Base-by-base conservation (phyloP, 2,888 invertebrate species). In the Schizaphis graminum region DNA sequence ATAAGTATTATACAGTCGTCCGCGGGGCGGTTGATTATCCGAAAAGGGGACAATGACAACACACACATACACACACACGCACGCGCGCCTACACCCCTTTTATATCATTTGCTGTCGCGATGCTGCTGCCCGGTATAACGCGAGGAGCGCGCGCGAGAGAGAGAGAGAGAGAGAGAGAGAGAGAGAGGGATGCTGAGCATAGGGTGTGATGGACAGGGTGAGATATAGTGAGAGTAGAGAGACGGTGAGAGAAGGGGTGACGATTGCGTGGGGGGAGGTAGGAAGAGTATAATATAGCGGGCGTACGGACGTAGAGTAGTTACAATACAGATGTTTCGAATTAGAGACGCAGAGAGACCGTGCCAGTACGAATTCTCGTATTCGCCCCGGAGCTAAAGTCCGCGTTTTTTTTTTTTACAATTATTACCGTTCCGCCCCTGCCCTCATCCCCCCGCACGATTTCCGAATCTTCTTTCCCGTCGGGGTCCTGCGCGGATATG, bases 11-110 rank as follows among this genome's bases (percentile, higher is more conserved):
- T 77, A 77, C 47, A 47, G 44, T 86, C 86, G 86, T 86, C 86
- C 86, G 26, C 89, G 92, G 92, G 92, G 89, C n/a, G 88, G 92
- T 92, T 89, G 92, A 92, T 92, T 89, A 89, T 88, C 47, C 67
- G 88, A 87, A 88, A 92, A 92, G 88, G 92, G 92, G 92, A 88
- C 53, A 77, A 92, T 49, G 87, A 88, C 88, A 67, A 57, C 86
- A 53, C 88, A 21, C 53, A 28, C 56, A 47, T 35, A 47, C 87
- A 47, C 61, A 26, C 53, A 44, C 47, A n/a, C 87, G 13, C 86
- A 53, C 67, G 77, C 35, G 16, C 44, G 41, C 47, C n/a, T 67
- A 47, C 92, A 67, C 88, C 92, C 87, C 87, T 92, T 92, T 92
- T 53, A 84, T 91, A 91, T 84, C 10, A 84, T 84, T 67, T 35